phyloP scores from a whole-genome alignment of 2,113 vertebrate species.

The Melozone crissalis region DNA sequence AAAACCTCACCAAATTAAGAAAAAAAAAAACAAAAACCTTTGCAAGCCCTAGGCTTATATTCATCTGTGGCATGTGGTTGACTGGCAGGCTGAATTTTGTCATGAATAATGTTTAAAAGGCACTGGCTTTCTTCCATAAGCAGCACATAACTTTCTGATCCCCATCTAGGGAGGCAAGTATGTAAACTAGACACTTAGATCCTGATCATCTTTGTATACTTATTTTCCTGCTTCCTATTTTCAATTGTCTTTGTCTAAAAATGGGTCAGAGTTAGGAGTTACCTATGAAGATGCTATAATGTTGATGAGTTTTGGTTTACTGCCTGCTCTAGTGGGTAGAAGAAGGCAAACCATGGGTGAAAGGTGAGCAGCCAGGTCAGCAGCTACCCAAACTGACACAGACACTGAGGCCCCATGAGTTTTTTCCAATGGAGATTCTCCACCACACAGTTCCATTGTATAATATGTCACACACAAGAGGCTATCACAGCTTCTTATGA shows the following conservation, averaged over 20 bases:
- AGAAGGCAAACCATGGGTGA: not conserved
- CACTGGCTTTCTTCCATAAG: not conserved
- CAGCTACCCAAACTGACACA: not conserved
- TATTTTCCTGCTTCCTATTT: not conserved
- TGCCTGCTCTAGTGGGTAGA: not conserved
- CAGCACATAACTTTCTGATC: not conserved
- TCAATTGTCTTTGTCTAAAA: not conserved
- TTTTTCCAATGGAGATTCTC: not conserved
- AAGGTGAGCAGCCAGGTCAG: not conserved
- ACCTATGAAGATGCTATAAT: not conserved
- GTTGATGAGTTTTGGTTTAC: not conserved
- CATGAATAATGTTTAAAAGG: constrained; percentile 10
- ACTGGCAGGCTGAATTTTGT: constrained; percentile 20
- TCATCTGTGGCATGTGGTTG: not conserved
- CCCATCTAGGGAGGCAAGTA: not conserved
- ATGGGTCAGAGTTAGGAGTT: not conserved
- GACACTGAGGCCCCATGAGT: not conserved
- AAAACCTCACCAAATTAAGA: too few species aligned
- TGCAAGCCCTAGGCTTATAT: not conserved
- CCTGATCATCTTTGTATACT: not conserved
- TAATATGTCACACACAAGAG: not conserved
- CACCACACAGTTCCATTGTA: not conserved
- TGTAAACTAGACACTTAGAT: not conserved
- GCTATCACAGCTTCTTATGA: not conserved
- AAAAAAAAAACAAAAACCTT: not conserved